Evolutionary conservation across 2,888 invertebrate genomes (phyloP).

Genomic region (Esperia sulphurella): DNA sequence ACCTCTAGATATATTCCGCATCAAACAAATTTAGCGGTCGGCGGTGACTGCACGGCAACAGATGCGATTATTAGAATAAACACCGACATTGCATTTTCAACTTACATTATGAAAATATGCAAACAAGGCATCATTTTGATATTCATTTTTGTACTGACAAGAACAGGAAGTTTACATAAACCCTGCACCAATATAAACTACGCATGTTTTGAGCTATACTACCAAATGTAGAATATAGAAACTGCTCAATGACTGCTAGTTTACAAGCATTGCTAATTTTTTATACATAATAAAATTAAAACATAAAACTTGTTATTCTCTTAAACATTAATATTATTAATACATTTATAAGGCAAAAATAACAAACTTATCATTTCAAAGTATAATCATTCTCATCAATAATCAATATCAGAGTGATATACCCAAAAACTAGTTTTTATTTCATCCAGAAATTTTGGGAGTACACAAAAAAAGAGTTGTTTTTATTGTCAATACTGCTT

Average conservation of each 20-base stretch:
- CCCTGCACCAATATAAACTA: constrained; percentile 3
- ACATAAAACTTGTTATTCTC: background rate
- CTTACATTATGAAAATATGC: constrained; percentile 4
- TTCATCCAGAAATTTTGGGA: too few relatives aligned
- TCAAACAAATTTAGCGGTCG: constrained; percentile 10
- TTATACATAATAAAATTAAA: background rate
- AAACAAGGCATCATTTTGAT: constrained; percentile 2
- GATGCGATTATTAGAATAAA: background rate
- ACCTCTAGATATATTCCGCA: background rate
- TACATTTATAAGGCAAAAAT: too few relatives aligned
- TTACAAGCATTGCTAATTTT: background rate
- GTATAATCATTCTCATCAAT: too few relatives aligned
- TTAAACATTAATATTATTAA: too few relatives aligned
- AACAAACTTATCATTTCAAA: too few relatives aligned
- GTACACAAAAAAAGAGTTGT: too few relatives aligned
- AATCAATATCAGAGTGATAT: too few relatives aligned
- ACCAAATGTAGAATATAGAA: background rate
- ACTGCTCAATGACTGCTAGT: background rate
- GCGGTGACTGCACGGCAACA: constrained; percentile 2
- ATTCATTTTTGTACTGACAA: constrained; percentile 7
- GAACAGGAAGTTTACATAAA: constrained; percentile 3
- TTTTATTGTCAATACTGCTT: too few relatives aligned
- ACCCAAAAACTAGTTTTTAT: too few relatives aligned
- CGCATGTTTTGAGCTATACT: background rate
- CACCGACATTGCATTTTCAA: background rate